Evolutionary conservation across 2,113 vertebrate genomes (phyloP).

Genomic region (Hippocampus mohnikei): DNA sequence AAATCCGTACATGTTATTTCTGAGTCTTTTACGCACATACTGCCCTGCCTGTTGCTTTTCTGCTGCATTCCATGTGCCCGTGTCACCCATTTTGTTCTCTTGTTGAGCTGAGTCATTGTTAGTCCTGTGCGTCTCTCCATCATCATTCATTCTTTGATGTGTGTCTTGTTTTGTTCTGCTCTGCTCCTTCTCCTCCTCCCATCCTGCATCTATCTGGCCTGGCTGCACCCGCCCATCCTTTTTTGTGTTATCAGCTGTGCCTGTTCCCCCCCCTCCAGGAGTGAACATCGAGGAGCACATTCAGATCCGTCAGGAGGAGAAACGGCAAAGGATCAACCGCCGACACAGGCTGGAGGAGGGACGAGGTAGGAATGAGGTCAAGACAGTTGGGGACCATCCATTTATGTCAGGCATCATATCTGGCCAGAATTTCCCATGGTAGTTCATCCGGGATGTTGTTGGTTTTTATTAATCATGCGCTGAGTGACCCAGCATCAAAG

Average conservation of each 20-base stretch:
- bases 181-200: conserved; percentile 43
- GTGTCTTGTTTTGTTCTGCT: conserved; percentile 66
- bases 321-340: conserved; percentile 90
- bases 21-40: not conserved
- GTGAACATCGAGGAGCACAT: conserved; percentile 99
- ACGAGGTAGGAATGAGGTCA: conserved; percentile 78
- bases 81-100: conserved; percentile 20
- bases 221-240: conserved; percentile 33
- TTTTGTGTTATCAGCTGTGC: conserved; percentile 84
- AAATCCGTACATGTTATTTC: not conserved
- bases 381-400: conserved; percentile 1
- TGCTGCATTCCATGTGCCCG: conserved; percentile 10
- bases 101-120: conserved; percentile 49
- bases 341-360: conserved; percentile 92
- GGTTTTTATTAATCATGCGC: not conserved
- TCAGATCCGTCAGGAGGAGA: conserved; percentile 95
- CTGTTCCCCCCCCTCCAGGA: conserved; percentile 89
- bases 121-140: conserved; percentile 55
- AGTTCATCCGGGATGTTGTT: not conserved
- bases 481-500: not conserved
- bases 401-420: not conserved
- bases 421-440: not conserved
- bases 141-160: conserved; percentile 61
- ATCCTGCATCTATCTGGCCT: conserved; percentile 55
- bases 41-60: conserved; percentile 35